Conservation (phyloP, 1,140 invertebrate species). For the Saxidomus purpurata region DNA sequence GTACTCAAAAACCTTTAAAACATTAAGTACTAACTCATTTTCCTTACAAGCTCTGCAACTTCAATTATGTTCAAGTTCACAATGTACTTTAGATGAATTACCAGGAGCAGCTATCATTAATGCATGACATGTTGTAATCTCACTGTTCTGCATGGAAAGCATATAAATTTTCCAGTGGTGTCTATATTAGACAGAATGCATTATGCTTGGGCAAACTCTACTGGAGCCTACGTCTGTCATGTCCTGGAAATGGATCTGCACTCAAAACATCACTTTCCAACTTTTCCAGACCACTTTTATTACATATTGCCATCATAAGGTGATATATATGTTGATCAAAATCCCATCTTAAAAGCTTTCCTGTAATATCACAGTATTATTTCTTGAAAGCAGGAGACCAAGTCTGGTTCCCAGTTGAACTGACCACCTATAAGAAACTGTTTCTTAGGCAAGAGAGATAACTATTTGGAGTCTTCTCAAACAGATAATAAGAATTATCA, state of each 20-base stretch:
- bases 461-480: too few relatives aligned
- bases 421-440: too few relatives aligned
- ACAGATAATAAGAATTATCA: too few relatives aligned
- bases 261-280: not conserved
- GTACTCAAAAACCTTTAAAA: too few relatives aligned
- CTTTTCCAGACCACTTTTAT: not conserved
- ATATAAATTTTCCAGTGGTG: not conserved
- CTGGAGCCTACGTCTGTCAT: not conserved
- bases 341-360: not conserved
- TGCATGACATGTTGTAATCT: not conserved
- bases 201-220: not conserved
- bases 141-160: not conserved
- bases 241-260: not conserved
- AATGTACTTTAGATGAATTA: too few relatives aligned
- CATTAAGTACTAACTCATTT: too few relatives aligned
- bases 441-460: too few relatives aligned
- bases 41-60: too few relatives aligned
- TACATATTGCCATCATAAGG: not conserved
- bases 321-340: not conserved
- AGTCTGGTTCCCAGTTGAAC: not conserved
- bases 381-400: not conserved
- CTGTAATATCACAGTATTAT: not conserved
- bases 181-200: not conserved
- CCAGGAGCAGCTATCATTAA: too few relatives aligned
- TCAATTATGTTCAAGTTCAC: too few relatives aligned